Percentiles rank a stretch among this genome's conserved stretches.
Evolutionary conservation across 2,113 vertebrate species (phyloP).

Genomic region (Tamias sibiricus): DNA sequence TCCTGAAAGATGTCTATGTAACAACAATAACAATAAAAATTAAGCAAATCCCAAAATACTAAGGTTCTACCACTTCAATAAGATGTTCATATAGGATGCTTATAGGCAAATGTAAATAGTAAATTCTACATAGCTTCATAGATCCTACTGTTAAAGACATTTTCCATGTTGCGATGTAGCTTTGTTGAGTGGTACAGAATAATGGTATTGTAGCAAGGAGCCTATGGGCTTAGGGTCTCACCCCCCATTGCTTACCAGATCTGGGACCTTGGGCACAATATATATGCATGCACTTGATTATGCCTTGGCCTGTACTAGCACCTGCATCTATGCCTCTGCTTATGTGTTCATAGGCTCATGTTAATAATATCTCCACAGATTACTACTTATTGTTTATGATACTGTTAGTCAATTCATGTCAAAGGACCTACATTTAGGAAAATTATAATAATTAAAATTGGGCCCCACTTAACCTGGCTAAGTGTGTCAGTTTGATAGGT

Average conservation of each 20-base stretch:
- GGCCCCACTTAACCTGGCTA: neutral
- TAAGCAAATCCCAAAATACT: neutral
- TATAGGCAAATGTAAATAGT: neutral
- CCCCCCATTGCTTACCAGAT: neutral
- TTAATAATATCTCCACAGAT: neutral
- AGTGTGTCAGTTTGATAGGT: neutral
- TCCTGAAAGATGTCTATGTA: neutral
- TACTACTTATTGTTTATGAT: neutral
- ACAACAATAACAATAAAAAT: neutral
- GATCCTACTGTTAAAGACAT: neutral
- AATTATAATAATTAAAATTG: neutral
- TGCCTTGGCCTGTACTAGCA: neutral
- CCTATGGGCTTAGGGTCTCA: neutral
- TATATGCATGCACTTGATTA: no score
- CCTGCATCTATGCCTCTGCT: neutral
- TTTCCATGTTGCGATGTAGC: neutral
- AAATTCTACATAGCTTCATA: neutral
- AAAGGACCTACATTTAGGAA: conserved; percentile 10
- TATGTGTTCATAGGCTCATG: neutral
- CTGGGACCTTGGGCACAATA: neutral
- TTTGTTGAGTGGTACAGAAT: neutral
- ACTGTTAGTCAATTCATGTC: neutral
- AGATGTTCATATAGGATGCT: neutral
- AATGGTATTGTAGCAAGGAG: neutral
- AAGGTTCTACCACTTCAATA: neutral